Evolutionary conservation across 2,113 vertebrate species (phyloP), one percentile per base, ranked within the genome.

Genomic region (Leptobrachium ailaonicum): DNA sequence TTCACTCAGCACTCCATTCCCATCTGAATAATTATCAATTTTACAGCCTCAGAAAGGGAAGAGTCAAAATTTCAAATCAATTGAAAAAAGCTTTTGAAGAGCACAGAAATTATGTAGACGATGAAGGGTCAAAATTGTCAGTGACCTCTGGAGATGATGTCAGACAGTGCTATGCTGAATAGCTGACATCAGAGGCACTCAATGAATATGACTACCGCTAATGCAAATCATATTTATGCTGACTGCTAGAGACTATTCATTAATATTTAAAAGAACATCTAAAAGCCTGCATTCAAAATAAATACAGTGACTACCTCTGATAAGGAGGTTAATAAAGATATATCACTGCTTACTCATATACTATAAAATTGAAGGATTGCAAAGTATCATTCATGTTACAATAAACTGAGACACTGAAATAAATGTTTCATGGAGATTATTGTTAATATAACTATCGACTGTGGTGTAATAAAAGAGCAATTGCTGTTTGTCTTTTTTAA

Each of bases 21-120:
- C 93, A 94, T 94, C 93, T 94, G 93, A 94, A 94, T 94, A 94
- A 94, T 94, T 94, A 94, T 94, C 93, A 94, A 94, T 94, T 94
- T 94, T 94, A 94, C 90, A 91, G 92, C 92, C 93, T 94, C 93
- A 94, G 93, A 94, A 94, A 94, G 92, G 90, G 92, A 91, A 94
- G 92, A 94, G 92, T 93, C 93, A 94, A 94, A 94, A 93, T 94
- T 93, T 94, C 92, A 92, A 94, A 94, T 94, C 93, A 94, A 94
- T 94, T 94, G 92, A 94, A 92, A 92, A 94, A 91, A 94, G 92
- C 93, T 94, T 94, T 91, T 89, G 91, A 94, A 92, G 13, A 92
- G 82, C 88, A 88, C 80, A 93, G 88, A 92, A 93, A 91, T 87
- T 85, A 88, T 91, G 90, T 87, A 90, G 83, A 86, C 92, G 89